Base-by-base conservation (phyloP, 2,797 vertebrate species). In the Champsocephalus esox region DNA sequence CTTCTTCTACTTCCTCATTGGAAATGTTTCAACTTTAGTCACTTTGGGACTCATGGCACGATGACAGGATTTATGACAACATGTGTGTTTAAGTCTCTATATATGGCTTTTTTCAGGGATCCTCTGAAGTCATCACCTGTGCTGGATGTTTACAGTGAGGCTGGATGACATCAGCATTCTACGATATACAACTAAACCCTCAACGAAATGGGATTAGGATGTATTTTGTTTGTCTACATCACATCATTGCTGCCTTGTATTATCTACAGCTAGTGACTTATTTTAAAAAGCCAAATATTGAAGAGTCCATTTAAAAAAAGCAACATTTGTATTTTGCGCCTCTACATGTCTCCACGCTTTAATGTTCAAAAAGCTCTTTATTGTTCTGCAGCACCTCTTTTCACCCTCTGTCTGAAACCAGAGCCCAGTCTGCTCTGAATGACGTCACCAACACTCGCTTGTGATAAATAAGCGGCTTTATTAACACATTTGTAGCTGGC, bases 1-100 rank as follows among this genome's bases (percentile, higher is more conserved):
- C 81, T 77, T 41, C 34, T 46, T 54, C 44, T 16, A 32, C 8
- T 34, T 55, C 56, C 50, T 34, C 16, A 5, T 38, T 14, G 4
- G 55, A 58, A 41, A 32, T 13, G 24, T 54, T 65, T 3, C 9
- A 5, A 2, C 44, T 54, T 71, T 65, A 79, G 56, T 83, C 62
- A 71, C 78, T 3, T 46, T 16, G 38, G 45, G 44, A 49, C 12
- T 80, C 61, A 64, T 10, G 38, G 43, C 45, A 34, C 9, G 2
- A 19, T 51, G 45, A 59, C 70, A 9, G 7, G 43, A 12, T 32
- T 5, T 5, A 3, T 41, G 14, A 45, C 48, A 44, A 41, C 51
- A 9, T 16, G 46, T 59, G 11, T 41, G 44, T 57, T 2, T 9
- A 12, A 63, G 5, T 9, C 7, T 48, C 57, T 54, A 14, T 69